These are phyloP conservation scores for Sogatella furcifera DNA, from an alignment of 1,140 invertebrate species.

Conservation along the genomic window DNA sequence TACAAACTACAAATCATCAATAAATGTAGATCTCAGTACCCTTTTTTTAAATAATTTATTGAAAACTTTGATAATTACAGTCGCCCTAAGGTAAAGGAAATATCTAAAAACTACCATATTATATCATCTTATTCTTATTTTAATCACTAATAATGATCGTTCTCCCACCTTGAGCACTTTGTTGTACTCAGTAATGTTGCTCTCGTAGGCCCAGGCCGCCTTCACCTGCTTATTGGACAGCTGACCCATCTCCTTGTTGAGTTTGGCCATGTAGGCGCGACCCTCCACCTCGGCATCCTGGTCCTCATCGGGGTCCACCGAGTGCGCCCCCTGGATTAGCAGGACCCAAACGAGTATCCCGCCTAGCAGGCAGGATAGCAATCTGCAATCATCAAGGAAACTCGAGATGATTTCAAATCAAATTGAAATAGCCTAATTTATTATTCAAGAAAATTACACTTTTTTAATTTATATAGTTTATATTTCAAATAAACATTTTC, in stretches of 20 bases:
- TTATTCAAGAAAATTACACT: too few relatives aligned
- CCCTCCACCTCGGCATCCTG: constrained; percentile 44
- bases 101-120: too few relatives aligned
- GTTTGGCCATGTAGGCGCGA: constrained; percentile 42
- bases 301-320: constrained; percentile 38
- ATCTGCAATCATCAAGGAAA: background rate
- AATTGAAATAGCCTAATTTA: too few relatives aligned
- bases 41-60: too few relatives aligned
- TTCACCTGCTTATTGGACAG: constrained; percentile 42
- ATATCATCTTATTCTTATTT: background rate
- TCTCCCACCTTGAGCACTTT: constrained; percentile 39
- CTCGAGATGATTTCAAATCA: too few relatives aligned
- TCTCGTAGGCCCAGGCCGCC: constrained; percentile 56
- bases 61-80: too few relatives aligned
- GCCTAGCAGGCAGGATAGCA: background rate
- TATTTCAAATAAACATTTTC: too few relatives aligned
- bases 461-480: too few relatives aligned
- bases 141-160: background rate
- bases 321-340: constrained; percentile 25
- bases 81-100: too few relatives aligned
- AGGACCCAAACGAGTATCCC: constrained; percentile 30
- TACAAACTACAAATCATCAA: too few relatives aligned
- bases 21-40: too few relatives aligned
- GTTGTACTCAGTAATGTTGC: constrained; percentile 62
- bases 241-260: constrained; percentile 42